phyloP scores from a whole-genome alignment of 1,140 invertebrate species.

The Drosophila persimilis region DNA sequence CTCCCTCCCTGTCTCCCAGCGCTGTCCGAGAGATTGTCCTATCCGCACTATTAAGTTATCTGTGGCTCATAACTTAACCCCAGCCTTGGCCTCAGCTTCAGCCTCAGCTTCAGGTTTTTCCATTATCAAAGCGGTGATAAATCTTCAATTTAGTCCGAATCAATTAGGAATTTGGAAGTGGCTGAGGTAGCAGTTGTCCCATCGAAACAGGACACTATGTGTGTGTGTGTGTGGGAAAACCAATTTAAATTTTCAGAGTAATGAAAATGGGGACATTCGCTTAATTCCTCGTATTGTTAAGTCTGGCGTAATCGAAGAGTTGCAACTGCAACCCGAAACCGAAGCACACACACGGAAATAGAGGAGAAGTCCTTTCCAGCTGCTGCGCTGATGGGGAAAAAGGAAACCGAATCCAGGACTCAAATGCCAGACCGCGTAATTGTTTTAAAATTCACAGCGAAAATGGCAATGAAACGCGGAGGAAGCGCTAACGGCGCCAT shows the following conservation, averaged over 20 bases:
- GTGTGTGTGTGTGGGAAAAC: constrained; percentile 38
- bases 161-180: constrained; percentile 36
- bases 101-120: constrained; percentile 18
- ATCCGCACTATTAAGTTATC: neutral
- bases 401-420: constrained; percentile 36
- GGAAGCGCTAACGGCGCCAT: constrained; percentile 3
- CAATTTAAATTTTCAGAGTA: constrained; percentile 71
- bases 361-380: neutral
- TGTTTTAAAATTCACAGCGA: constrained; percentile 74
- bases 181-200: neutral
- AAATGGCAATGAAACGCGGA: constrained; percentile 39
- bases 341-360: too few relatives aligned
- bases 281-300: constrained; percentile 75
- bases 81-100: neutral
- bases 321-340: constrained; percentile 36
- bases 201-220: neutral
- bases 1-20: neutral
- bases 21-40: neutral
- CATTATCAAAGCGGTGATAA: constrained; percentile 42
- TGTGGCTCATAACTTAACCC: too few relatives aligned
- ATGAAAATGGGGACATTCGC: constrained; percentile 75
- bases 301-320: constrained; percentile 60
- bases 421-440: constrained; percentile 76
- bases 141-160: constrained; percentile 34
- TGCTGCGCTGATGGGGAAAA: too few relatives aligned